phyloP scores from a whole-genome alignment of 2,797 vertebrate species.

The Borostomias antarcticus region DNA sequence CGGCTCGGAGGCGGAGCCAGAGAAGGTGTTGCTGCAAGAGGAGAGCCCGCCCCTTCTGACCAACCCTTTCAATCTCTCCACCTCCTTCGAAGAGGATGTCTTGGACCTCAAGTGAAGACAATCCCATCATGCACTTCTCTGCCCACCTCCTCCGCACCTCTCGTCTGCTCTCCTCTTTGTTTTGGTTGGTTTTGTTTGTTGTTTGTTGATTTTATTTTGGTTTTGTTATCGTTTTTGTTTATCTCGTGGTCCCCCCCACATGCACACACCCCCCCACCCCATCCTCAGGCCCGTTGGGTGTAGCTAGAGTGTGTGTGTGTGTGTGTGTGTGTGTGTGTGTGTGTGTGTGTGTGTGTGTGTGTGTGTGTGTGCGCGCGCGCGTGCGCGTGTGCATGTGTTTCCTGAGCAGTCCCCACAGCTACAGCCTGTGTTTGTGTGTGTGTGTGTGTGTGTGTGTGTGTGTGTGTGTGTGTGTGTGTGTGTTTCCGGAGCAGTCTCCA shows the following conservation, averaged over 20 bases:
- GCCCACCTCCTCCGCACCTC: constrained; percentile 32
- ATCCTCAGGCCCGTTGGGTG: constrained; percentile 42
- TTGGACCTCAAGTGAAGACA: constrained; percentile 94
- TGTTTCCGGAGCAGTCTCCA: constrained; percentile 8
- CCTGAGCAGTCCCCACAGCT: constrained; percentile 47
- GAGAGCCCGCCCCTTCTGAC: constrained; percentile 76
- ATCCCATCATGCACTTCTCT: constrained; percentile 67
- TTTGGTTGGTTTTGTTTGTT: constrained; percentile 32
- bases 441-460: constrained; percentile 18
- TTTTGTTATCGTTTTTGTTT: constrained; percentile 14
- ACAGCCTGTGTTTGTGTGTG: constrained; percentile 25
- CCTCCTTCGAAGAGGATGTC: constrained; percentile 89
- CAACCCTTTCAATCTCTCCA: constrained; percentile 78
- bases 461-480: constrained; percentile 51
- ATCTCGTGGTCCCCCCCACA: constrained; percentile 30
- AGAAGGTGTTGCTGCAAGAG: constrained; percentile 70
- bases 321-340: constrained; percentile 23
- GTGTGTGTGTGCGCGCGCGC: too few species aligned
- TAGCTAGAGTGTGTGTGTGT: constrained; percentile 38
- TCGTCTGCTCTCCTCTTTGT: constrained; percentile 19
- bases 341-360: constrained; percentile 34
- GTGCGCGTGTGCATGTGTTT: too few species aligned
- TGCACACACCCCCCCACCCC: constrained; percentile 12
- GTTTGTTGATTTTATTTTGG: constrained; percentile 25
- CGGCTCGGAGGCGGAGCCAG: constrained; percentile 80